Evolutionary conservation across 2,888 invertebrate genomes (phyloP), one percentile per base, ranked within the genome.

Genomic region (Ferrisia virgata): DNA sequence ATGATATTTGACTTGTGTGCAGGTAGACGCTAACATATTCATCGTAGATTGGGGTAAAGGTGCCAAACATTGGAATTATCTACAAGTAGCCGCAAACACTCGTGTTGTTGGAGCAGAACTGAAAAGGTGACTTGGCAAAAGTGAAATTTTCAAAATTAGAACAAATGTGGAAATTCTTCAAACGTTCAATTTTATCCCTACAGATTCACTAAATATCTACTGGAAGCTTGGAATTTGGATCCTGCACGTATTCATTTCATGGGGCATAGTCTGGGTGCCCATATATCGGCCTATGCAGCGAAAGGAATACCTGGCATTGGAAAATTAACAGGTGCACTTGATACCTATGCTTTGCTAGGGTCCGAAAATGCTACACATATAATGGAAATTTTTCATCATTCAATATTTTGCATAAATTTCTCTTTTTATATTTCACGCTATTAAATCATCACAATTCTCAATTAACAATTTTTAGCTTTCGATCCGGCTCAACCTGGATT

Each of bases 1-100:
- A n/a, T n/a, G n/a, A n/a, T 64, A 2, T 25, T 28, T 25, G 25
- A 5, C 9, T 64, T 84, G n/a, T n/a, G n/a, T n/a, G 85, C 87
- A 93, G 92, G 90, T 87, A 0, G 92, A 93, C 86, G 90, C 91
- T 0, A 93, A 93, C 86, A 90, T 93, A 0, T 90, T 93, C 36
- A 89, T 91, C 0, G 92, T 92, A 1, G 92, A 93, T 86, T 93
- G 93, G 93, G 91, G 92, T 69, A 89, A 89, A 0, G 92, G 92
- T 6, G 91, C 92, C 0, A 91, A 90, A 81, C 90, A 91, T 0
- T 91, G 91, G 89, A 92, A 92, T 87, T 93, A 93, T 86, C 86
- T 88, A 33, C 87, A 87, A 86, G 88, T 86, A 9, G 87, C 86
- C 53, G 86, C 87, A 28, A 87, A 89, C 90, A 85, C 85, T 85